A percentile compares a stretch with the other conserved stretches of the same genome.
Conservation (phyloP, 2,888 invertebrate genomes). For the Nysson spinosus region DNA sequence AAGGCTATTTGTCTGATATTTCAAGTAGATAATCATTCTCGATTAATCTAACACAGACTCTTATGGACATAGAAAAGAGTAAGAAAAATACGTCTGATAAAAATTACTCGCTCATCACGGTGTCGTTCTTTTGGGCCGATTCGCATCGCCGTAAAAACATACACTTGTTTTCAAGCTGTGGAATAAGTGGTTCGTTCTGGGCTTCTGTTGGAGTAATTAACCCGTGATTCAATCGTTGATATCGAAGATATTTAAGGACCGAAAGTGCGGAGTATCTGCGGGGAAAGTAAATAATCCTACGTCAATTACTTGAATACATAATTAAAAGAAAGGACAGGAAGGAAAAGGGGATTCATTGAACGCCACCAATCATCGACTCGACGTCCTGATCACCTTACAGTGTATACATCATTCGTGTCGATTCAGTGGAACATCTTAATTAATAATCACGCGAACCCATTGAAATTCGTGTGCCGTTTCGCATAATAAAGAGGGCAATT, state of each 20-base stretch:
- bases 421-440: conserved; percentile 51
- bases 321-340: conserved; percentile 42
- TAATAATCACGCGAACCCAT: conserved; percentile 60
- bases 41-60: too few relatives aligned
- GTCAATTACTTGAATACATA: conserved; percentile 46
- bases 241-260: conserved; percentile 12
- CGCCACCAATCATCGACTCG: conserved; percentile 38
- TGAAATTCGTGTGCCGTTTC: conserved; percentile 57
- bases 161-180: not conserved
- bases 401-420: conserved; percentile 35
- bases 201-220: conserved; percentile 24
- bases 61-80: too few relatives aligned
- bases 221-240: not conserved
- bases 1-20: too few relatives aligned
- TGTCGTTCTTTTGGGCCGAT: not conserved
- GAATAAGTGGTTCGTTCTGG: too few relatives aligned
- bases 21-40: too few relatives aligned
- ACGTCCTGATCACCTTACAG: conserved; percentile 46
- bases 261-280: conserved; percentile 8
- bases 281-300: conserved; percentile 38
- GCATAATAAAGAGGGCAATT: conserved; percentile 55
- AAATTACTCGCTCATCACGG: too few relatives aligned
- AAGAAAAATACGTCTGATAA: too few relatives aligned
- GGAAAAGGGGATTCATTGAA: conserved; percentile 31
- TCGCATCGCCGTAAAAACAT: not conserved